Base-by-base conservation (phyloP, 2,888 invertebrate species). In the Agrotis puta region DNA sequence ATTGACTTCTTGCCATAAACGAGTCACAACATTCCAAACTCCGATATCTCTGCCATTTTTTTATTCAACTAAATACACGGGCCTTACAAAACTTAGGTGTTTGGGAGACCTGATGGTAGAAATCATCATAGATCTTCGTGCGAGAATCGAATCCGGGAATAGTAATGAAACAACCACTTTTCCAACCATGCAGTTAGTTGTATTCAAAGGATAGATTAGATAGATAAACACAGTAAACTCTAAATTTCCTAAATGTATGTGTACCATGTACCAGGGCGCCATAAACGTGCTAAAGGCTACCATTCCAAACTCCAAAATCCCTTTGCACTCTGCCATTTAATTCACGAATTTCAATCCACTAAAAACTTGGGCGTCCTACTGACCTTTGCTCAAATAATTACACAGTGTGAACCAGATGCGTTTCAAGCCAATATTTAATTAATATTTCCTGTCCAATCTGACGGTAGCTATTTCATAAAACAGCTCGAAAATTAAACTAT, bases 371-470 rank as follows among this genome's bases (percentile, higher is more conserved):
- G n/a, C 27, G 48, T 3, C 43, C 48, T 54, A 50, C 43, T 74
- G 68, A 56, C 61, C 74, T 75, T 75, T 57, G 14, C 22, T 14
- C 18, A 61, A 73, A 48, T 70, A 39, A 63, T 74, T 61, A 51
- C 13, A 20, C 22, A 9, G 20, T 27, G 53, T 33, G 58, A 53
- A 43, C 47, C 63, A 54, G 62, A 62, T 76, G 68, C 13, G 43
- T 22, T 59, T 22, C 22, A 48, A 24, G 45, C 33, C 57, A 76
- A 69, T 76, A 70, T 74, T 75, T 75, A 77, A 77, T 77, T 77
- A 75, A 70, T 18, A 70, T 56, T 54, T 48, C 14, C 39, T 33
- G 57, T 50, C n/a, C 54, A 56, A 54, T 50, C 22, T 27, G 45
- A 24, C 24, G 63, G 54, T 47, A 70, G 54, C 20, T 59, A 24